Evolutionary conservation across 2,888 invertebrate genomes (phyloP), one percentile per base, ranked within the genome.

Genomic region (Amphipyra tragopoginis): DNA sequence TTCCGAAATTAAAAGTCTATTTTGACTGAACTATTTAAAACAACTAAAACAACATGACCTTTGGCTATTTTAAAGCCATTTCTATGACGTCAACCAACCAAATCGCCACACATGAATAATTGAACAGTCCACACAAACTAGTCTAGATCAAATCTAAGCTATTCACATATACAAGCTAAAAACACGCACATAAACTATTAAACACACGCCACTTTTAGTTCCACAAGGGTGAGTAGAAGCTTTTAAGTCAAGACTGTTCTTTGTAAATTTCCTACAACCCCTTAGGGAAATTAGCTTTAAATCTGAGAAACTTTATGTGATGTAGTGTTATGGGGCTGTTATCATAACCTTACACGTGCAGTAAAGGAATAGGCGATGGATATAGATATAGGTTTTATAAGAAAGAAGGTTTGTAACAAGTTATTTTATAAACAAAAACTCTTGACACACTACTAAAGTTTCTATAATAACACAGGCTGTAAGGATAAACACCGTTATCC

Each of bases 271-370:
- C 53, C 14, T 58, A 69, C 65, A 58, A 21, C 43, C 50, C 75
- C 66, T 65, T 40, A 13, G 75, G 75, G 78, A 77, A 75, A 75
- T 77, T 65, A 70, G 57, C 49, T 45, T 60, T 62, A 74, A 77
- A 65, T 70, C 55, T 51, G 26, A 50, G 60, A 33, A 53, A 55
- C 13, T 57, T 65, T 75, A 39, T 47, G 51, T 59, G 48, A 69
- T 49, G 36, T 47, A 58, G 34, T 57, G 52, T 58, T 71, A 58
- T 65, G 52, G 39, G 29, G 33, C 43, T 48, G n/a, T 56, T 65
- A 58, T 56, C 47, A 65, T 55, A 65, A 56, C 45, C 49, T 45
- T 52, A 44, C 5, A 56, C 53, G 58, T 58, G 40, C 11, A 45
- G 13, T 34, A 34, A 29, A 44, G 21, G 21, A 21, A 21, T 21